Percentiles rank a stretch among this genome's conserved stretches.
Conservation (phyloP, 2,797 vertebrate species). For the Ctenochaetus hawaiiensis region DNA sequence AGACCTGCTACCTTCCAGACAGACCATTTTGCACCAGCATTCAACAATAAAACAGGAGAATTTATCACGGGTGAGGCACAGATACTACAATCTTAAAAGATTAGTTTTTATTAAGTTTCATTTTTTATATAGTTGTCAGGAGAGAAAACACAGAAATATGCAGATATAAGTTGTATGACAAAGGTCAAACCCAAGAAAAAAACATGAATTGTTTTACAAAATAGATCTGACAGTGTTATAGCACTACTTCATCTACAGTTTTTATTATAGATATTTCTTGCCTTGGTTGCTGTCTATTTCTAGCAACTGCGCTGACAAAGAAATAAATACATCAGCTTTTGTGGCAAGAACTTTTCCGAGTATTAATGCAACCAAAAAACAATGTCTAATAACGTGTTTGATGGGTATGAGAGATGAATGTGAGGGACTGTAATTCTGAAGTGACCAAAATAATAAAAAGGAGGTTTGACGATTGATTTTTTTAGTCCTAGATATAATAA, state of each 20-base stretch:
- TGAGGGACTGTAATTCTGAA: background rate
- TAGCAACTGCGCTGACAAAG: background rate
- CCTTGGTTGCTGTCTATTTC: background rate
- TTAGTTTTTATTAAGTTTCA: background rate
- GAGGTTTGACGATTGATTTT: too few relatives aligned
- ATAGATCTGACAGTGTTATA: background rate
- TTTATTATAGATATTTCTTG: background rate
- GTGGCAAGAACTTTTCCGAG: background rate
- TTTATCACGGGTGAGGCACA: background rate
- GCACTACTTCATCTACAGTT: background rate
- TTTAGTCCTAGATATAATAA: background rate
- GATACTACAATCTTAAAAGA: background rate
- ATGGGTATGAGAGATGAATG: background rate
- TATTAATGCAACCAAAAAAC: background rate
- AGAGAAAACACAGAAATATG: background rate
- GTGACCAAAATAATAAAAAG: too few relatives aligned
- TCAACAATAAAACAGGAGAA: background rate
- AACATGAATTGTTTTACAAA: background rate
- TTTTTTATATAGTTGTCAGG: background rate
- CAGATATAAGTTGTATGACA: background rate
- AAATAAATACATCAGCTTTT: background rate
- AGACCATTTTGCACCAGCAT: background rate
- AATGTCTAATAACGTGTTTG: background rate
- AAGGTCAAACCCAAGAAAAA: conserved; percentile 17
- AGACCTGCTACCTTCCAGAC: background rate